A percentile compares a stretch with the other conserved stretches of the same genome.
Evolutionary conservation across 1,140 invertebrate species (phyloP).

Genomic region (Nasonia vitripennis): DNA sequence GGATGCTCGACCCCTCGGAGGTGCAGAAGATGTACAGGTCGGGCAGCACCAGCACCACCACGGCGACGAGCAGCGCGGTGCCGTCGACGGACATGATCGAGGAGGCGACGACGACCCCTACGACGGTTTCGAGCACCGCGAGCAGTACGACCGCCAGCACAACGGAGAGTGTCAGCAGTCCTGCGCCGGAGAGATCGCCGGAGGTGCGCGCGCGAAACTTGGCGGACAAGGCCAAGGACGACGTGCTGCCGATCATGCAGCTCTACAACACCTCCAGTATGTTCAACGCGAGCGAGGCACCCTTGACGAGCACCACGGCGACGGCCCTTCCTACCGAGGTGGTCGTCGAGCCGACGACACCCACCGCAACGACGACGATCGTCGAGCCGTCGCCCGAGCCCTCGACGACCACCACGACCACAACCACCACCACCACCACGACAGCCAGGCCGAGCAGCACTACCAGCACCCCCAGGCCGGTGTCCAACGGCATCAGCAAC

Average conservation of each 20-base stretch:
- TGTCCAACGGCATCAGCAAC: constrained; percentile 10
- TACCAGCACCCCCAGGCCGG: not conserved
- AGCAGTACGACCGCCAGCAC: not conserved
- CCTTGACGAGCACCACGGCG: not conserved
- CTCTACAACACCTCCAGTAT: constrained; percentile 71
- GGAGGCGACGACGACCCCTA: constrained; percentile 39
- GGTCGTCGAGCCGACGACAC: not conserved
- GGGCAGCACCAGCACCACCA: constrained; percentile 40
- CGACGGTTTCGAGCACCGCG: not conserved
- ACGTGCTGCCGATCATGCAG: constrained; percentile 72
- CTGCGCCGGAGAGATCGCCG: constrained; percentile 60
- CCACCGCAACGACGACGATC: constrained; percentile 25
- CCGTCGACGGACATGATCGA: not conserved
- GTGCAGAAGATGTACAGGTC: constrained; percentile 69
- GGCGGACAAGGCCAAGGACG: constrained; percentile 68
- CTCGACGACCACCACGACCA: constrained; percentile 2
- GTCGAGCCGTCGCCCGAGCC: not conserved
- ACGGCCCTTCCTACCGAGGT: constrained; percentile 47
- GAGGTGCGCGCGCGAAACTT: constrained; percentile 68
- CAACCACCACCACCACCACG: constrained; percentile 1
- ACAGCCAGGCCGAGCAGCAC: constrained; percentile 5
- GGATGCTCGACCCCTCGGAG: constrained; percentile 65
- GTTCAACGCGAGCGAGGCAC: constrained; percentile 64
- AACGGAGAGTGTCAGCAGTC: not conserved
- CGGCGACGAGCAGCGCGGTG: constrained; percentile 46